Conservation (phyloP, 2,888 invertebrate species). For the Tinea trinotella region DNA sequence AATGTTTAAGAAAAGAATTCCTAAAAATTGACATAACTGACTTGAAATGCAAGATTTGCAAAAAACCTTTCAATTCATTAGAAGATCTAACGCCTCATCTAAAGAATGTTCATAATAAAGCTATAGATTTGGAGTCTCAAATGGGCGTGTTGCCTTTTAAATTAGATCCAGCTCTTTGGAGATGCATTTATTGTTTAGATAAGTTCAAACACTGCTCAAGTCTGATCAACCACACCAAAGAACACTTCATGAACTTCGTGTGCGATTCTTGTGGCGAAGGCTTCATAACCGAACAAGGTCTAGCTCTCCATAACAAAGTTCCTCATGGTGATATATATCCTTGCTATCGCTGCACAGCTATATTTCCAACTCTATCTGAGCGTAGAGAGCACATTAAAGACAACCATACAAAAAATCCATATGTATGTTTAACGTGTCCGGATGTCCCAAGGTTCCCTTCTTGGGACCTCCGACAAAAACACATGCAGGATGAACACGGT, state of each 20-base stretch:
- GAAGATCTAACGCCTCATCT: slow-evolving; percentile 48
- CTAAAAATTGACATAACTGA: slow-evolving; percentile 59
- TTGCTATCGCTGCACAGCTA: slow-evolving; percentile 57
- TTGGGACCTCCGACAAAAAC: slow-evolving; percentile 56
- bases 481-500: slow-evolving; percentile 60
- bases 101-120: slow-evolving; percentile 59
- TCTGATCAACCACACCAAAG: slow-evolving; percentile 53
- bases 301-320: slow-evolving; percentile 51
- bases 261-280: slow-evolving; percentile 64
- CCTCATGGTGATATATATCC: slow-evolving; percentile 59
- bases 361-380: slow-evolving; percentile 54
- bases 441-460: slow-evolving; percentile 60
- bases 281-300: slow-evolving; percentile 55
- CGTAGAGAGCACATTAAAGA: slow-evolving; percentile 54
- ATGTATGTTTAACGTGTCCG: slow-evolving; percentile 59
- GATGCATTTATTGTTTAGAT: slow-evolving; percentile 55
- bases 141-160: slow-evolving; percentile 60
- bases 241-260: slow-evolving; percentile 60
- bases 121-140: slow-evolving; percentile 53
- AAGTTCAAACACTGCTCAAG: slow-evolving; percentile 56
- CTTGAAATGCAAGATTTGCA: slow-evolving; percentile 58
- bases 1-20: slow-evolving; percentile 59
- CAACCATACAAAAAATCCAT: slow-evolving; percentile 53
- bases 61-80: slow-evolving; percentile 44
- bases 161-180: slow-evolving; percentile 54